Evolutionary conservation across 2,797 vertebrate species (phyloP).

Genomic region (Manis pentadactyla): DNA sequence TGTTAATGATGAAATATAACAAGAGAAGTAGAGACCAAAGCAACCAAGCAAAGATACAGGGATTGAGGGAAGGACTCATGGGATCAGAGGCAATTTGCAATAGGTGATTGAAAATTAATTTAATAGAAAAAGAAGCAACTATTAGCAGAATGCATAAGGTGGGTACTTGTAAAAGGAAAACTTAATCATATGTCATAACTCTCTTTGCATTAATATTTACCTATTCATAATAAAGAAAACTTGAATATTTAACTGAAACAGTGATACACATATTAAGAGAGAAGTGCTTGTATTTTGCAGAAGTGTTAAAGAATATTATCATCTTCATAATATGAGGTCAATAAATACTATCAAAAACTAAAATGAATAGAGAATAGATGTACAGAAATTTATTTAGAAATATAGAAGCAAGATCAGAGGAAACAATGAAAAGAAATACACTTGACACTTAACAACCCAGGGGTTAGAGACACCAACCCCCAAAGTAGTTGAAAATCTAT

Average conservation of each 20-base stretch:
- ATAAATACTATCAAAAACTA: neutral
- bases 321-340: neutral
- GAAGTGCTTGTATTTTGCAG: neutral
- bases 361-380: neutral
- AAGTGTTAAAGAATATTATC: neutral
- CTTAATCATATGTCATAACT: neutral
- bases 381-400: neutral
- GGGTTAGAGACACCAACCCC: no score
- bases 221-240: neutral
- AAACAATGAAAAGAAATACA: neutral
- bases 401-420: neutral
- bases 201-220: neutral
- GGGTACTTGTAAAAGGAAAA: neutral
- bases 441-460: no score
- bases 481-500: no score
- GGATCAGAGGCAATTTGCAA: neutral
- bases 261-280: neutral
- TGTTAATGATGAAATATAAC: neutral
- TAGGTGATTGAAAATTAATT: neutral
- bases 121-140: neutral
- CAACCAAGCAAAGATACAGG: neutral
- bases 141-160: neutral
- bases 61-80: rapidly evolving
- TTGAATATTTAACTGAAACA: neutral
- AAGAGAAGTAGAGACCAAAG: neutral